Percentiles rank a stretch among this genome's conserved stretches.
Conservation (phyloP, 2,113 vertebrate genomes). For the Lynx canadensis region DNA sequence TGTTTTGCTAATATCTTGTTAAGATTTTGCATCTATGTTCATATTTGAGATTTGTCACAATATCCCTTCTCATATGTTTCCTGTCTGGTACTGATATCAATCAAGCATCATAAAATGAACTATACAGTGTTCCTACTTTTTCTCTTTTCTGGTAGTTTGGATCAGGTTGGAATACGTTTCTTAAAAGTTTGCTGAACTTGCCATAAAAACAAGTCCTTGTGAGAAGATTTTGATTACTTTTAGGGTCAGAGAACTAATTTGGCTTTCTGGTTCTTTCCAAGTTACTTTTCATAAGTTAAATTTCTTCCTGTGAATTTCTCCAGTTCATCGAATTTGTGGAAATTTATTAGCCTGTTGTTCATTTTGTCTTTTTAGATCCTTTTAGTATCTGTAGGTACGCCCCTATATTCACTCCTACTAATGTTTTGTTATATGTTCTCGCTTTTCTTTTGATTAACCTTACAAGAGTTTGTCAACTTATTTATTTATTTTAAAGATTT, state of each 20-base stretch:
- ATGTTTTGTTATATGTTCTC: neutral
- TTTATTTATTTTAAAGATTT: neutral
- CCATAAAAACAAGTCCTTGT: neutral
- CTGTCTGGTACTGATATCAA: neutral
- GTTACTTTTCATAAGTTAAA: neutral
- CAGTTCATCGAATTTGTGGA: neutral
- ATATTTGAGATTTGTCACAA: neutral
- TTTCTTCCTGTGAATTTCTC: neutral
- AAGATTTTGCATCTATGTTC: neutral
- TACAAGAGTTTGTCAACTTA: neutral
- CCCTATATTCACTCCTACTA: neutral
- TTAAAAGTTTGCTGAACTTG: constrained; percentile 24
- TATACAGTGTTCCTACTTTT: neutral
- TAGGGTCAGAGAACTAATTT: neutral
- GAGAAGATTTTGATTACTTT: neutral
- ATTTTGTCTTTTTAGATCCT: neutral
- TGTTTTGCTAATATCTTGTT: neutral
- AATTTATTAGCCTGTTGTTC: neutral
- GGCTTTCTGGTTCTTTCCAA: neutral
- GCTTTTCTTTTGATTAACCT: neutral
- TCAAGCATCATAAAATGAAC: neutral
- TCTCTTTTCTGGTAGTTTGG: neutral
- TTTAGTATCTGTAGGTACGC: neutral
- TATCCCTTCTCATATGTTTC: neutral
- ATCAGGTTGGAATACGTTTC: neutral